phyloP scores from a whole-genome alignment of 92 coral and sea anemone genomes.

The Bergia sp. region DNA sequence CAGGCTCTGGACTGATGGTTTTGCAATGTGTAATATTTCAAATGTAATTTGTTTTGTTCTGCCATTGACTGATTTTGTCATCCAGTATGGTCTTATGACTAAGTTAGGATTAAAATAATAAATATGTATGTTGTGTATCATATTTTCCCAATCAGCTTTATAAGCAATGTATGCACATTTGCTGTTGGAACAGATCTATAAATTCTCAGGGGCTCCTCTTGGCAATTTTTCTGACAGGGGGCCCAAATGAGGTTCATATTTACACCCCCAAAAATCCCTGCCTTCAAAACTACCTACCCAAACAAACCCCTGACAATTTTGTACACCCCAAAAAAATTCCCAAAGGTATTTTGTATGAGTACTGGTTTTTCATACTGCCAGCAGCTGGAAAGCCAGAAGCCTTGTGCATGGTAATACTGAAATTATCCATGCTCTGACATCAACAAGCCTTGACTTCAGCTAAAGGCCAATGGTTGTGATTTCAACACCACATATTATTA shows the following conservation, averaged over 20 bases:
- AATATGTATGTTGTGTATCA: conserved; percentile 10
- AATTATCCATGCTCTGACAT: background rate
- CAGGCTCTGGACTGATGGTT: conserved; percentile 5
- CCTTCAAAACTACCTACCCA: background rate
- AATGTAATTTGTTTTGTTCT: background rate
- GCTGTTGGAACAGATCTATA: conserved; percentile 14
- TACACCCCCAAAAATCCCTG: background rate
- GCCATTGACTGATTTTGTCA: conserved; percentile 14
- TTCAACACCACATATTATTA: conserved; percentile 2
- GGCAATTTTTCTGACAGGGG: background rate
- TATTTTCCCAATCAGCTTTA: background rate
- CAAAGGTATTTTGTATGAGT: background rate
- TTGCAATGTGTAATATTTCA: background rate
- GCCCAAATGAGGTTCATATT: background rate
- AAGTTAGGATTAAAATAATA: background rate
- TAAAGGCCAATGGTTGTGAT: background rate
- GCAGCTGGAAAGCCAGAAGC: background rate
- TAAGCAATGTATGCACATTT: conserved; percentile 1
- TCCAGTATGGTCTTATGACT: conserved; percentile 17
- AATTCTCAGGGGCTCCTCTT: background rate
- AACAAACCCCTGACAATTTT: background rate
- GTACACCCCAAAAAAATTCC: background rate
- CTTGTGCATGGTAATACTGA: background rate
- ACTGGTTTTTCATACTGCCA: background rate
- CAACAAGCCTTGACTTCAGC: background rate